Conservation (phyloP, 1,140 invertebrate species). For the Diorhabda carinulata region DNA sequence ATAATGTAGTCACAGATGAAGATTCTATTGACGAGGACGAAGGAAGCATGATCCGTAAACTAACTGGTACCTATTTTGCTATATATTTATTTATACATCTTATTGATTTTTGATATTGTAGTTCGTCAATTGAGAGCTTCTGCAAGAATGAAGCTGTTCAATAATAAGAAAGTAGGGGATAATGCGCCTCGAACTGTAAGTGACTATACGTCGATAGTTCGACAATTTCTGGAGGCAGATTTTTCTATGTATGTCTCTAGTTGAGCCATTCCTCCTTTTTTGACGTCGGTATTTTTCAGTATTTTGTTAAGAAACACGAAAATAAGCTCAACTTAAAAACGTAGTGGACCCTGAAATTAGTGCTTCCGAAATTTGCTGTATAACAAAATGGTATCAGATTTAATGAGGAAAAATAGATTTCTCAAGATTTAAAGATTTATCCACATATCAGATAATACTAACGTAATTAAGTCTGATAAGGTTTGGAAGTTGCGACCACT, state of each 20-base stretch:
- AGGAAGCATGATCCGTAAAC: conserved; percentile 4
- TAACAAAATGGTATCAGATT: conserved; percentile 4
- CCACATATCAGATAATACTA: too few relatives aligned
- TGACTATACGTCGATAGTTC: background rate
- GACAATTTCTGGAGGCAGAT: background rate
- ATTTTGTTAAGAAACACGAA: conserved; percentile 5
- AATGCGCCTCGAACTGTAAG: background rate
- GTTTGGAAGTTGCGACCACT: background rate
- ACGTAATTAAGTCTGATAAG: too few relatives aligned
- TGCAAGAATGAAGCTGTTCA: background rate
- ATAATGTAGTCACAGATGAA: conserved; percentile 7
- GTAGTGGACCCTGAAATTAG: background rate
- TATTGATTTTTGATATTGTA: conserved; percentile 9
- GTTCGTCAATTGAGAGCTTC: conserved; percentile 7
- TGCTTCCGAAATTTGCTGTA: conserved; percentile 3
- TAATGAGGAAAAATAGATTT: background rate
- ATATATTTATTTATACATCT: conserved; percentile 7
- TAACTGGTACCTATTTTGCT: conserved; percentile 5
- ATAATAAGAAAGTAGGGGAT: conserved; percentile 7
- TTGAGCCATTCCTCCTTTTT: background rate
- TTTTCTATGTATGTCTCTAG: background rate
- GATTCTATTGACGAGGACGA: conserved; percentile 4
- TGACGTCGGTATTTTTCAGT: background rate
- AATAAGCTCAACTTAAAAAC: background rate
- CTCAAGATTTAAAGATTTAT: background rate